These are phyloP conservation scores for Portevinia maculata DNA, from an alignment of 2,888 invertebrate species.

Conservation along the genomic window DNA sequence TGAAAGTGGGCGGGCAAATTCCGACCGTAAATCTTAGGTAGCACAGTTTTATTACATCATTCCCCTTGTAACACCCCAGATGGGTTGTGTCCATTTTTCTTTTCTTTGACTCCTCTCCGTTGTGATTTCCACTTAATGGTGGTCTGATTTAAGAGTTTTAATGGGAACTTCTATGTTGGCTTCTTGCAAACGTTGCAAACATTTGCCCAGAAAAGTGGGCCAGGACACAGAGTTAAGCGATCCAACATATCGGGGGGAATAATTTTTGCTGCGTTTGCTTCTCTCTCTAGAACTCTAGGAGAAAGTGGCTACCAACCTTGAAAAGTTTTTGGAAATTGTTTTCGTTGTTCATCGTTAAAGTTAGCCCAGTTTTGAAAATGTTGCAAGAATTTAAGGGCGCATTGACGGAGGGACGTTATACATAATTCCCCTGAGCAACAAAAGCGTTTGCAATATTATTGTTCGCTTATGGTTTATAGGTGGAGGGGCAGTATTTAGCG, in stretches of 20 bases:
- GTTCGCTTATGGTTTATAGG: slow-evolving; percentile 31
- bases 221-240: slow-evolving; percentile 21
- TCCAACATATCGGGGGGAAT: background rate
- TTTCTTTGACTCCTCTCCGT: slow-evolving; percentile 44
- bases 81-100: slow-evolving; percentile 51
- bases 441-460: slow-evolving; percentile 66
- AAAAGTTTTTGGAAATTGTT: slow-evolving; percentile 53
- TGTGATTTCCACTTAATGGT: slow-evolving; percentile 72
- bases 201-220: slow-evolving; percentile 4
- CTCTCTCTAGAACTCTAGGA: background rate
- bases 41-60: slow-evolving; percentile 71
- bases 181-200: slow-evolving; percentile 68
- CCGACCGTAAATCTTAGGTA: slow-evolving; percentile 70
- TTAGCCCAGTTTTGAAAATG: slow-evolving; percentile 40
- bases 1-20: slow-evolving; percentile 60
- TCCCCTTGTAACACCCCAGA: slow-evolving; percentile 46
- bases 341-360: slow-evolving; percentile 63
- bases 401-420: slow-evolving; percentile 28
- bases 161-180: slow-evolving; percentile 61
- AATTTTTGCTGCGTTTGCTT: slow-evolving; percentile 4
- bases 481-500: slow-evolving; percentile 2
- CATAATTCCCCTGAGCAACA: slow-evolving; percentile 62
- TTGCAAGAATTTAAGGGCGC: slow-evolving; percentile 34
- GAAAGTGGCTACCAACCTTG: slow-evolving; percentile 43
- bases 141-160: slow-evolving; percentile 73